phyloP scores from a whole-genome alignment of 2,113 vertebrate genomes.

The Mellivora capensis region DNA sequence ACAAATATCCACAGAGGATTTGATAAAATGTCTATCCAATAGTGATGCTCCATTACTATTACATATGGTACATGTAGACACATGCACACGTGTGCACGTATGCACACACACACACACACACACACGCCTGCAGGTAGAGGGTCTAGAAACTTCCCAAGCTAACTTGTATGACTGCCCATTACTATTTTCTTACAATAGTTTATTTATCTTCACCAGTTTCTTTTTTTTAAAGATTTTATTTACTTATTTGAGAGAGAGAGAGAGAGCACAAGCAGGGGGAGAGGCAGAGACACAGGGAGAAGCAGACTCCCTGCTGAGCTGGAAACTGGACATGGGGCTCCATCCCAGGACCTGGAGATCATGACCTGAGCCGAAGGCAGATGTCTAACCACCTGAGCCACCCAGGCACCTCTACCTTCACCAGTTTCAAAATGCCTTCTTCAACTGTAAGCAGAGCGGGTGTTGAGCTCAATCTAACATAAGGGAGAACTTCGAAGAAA shows the following conservation, averaged over 20 bases:
- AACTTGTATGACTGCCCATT: background rate
- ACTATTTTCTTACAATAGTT: background rate
- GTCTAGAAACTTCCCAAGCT: background rate
- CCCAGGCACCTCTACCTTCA: background rate
- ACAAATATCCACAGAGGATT: background rate
- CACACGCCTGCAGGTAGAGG: background rate
- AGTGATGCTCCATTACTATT: background rate
- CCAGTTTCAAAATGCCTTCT: background rate
- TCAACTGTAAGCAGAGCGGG: background rate
- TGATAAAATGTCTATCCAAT: background rate
- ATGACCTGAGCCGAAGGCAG: no score
- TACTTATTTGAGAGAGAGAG: background rate
- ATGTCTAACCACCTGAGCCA: no score
- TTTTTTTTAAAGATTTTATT: background rate
- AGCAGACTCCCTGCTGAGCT: no score
- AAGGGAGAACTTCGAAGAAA: background rate
- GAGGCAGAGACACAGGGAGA: no score
- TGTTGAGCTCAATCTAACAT: background rate
- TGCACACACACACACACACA: no score
- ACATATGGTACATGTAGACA: background rate
- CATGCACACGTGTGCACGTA: background rate
- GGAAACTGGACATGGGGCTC: no score
- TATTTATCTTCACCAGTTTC: background rate
- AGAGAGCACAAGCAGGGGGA: no score
- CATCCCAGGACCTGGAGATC: no score